Evolutionary conservation across 2,888 invertebrate species (phyloP).

Genomic region (Chydorus sphaericus): DNA sequence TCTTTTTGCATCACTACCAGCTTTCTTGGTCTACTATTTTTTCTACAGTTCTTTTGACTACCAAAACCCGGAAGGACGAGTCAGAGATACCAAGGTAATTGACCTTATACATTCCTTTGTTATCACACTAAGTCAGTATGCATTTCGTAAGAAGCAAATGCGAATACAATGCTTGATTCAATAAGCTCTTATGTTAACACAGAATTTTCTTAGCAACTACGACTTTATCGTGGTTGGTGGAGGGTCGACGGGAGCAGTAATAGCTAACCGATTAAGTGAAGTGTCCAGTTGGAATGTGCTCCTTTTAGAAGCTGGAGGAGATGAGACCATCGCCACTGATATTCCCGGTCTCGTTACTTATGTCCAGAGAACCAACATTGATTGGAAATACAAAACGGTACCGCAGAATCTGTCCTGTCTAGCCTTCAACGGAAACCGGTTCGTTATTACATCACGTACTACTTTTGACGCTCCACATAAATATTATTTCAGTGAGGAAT

Average conservation of each 20-base stretch:
- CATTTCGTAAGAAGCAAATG: too few species aligned
- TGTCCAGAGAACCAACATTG: conserved; percentile 54
- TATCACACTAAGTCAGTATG: too few species aligned
- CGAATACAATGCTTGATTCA: too few species aligned
- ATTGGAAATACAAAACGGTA: conserved; percentile 70
- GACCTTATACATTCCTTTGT: conserved; percentile 18
- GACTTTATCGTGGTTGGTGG: conserved; percentile 71
- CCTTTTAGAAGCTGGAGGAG: conserved; percentile 63
- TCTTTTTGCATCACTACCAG: neutral
- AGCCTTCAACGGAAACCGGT: conserved; percentile 8
- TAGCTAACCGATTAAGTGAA: conserved; percentile 62
- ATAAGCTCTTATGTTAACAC: too few species aligned
- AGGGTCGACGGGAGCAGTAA: conserved; percentile 68
- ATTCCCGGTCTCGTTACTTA: conserved; percentile 53
- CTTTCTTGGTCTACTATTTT: conserved; percentile 25
- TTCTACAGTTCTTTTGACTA: conserved; percentile 75
- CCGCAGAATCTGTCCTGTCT: conserved; percentile 35
- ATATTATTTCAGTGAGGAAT: too few species aligned
- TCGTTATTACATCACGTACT: too few species aligned
- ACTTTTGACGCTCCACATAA: too few species aligned
- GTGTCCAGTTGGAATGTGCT: conserved; percentile 44
- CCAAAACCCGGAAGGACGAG: conserved; percentile 64
- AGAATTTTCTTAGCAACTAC: conserved; percentile 40
- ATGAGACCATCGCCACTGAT: conserved; percentile 55
- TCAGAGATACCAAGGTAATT: conserved; percentile 44